A percentile compares a stretch with the other conserved stretches of the same genome.
phyloP scores from a whole-genome alignment of 2,797 vertebrate species.

The Muscicapa striata region DNA sequence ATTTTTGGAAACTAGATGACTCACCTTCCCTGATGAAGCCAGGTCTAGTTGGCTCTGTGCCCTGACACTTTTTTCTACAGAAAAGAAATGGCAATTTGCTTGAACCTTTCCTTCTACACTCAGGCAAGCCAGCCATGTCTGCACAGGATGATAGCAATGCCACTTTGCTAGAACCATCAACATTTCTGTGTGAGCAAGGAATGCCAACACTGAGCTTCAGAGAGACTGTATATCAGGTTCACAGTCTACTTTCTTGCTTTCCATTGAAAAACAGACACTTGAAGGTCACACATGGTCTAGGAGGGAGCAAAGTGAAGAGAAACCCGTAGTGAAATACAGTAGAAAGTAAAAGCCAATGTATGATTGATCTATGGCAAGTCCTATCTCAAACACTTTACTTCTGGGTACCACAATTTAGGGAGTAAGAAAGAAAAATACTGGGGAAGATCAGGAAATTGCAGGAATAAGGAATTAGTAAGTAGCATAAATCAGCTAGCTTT shows the following conservation, averaged over 20 bases:
- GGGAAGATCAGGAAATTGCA: neutral
- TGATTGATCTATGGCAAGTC: neutral
- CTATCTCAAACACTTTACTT: neutral
- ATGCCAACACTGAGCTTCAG: neutral
- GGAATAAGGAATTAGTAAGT: neutral
- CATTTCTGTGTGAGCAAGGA: neutral
- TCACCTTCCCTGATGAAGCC: neutral
- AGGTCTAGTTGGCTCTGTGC: neutral
- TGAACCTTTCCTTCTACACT: neutral
- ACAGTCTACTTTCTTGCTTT: neutral
- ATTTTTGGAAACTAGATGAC: slow-evolving; percentile 18
- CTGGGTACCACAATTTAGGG: neutral
- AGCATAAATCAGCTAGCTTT: neutral
- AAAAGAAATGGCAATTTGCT: neutral
- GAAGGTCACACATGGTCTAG: neutral
- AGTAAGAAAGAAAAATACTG: neutral
- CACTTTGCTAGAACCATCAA: neutral
- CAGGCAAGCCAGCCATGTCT: neutral
- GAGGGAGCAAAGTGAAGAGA: neutral
- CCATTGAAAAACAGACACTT: neutral
- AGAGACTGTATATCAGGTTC: neutral
- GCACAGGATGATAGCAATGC: neutral
- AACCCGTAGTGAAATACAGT: neutral
- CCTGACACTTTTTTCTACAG: neutral
- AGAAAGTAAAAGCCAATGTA: neutral